Base-by-base conservation (phyloP, 2,888 invertebrate species). In the Hanleya hanleyi region DNA sequence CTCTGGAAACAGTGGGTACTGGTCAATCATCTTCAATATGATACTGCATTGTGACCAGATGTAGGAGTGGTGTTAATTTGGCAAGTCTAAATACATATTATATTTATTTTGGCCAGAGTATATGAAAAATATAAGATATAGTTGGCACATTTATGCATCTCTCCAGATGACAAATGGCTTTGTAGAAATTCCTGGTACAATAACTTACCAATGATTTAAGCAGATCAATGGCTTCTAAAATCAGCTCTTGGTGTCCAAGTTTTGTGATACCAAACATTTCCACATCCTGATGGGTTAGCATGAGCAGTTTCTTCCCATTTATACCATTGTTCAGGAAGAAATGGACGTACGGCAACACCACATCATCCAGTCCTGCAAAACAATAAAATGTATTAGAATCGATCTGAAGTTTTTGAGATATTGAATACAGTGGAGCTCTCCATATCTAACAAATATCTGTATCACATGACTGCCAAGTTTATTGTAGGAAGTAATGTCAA, bases 201-300 rank as follows among this genome's bases (percentile, higher is more conserved):
- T 4, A 22, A 85, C 94, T 93, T 92, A 96, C 96, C 92, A 97
- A 95, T 91, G 96, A 95, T 83, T 95, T 92, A 64, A 98, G 92
- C 83, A 96, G 95, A 85, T 97, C 96, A 18, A 98, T 95, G 67
- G 97, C 97, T 91, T 97, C 97, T 62, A 98, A 92, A 77, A 98
- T 94, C 69, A 97, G 93, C 90, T 97, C 97, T 90, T 98, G 97
- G 90, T 98, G 97, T 12, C 98, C 98, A 77, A 98, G 94, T 88
- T 95, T 94, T 76, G 92, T 92, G 87, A 98, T 94, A 32, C 96
- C 96, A 70, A 98, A 92, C 88, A 95, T 94, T 87, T 96, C 95
- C 78, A 98, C 93, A 91, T 97, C 97, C 89, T 96, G 96, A 67
- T 96, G 95, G 74, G 96, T 94, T 85, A 98, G 93, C 89, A 94